A percentile compares a stretch with the other conserved stretches of the same genome.
Evolutionary conservation across 2,113 vertebrate genomes (phyloP).

Genomic region (Trematomus loennbergii): DNA sequence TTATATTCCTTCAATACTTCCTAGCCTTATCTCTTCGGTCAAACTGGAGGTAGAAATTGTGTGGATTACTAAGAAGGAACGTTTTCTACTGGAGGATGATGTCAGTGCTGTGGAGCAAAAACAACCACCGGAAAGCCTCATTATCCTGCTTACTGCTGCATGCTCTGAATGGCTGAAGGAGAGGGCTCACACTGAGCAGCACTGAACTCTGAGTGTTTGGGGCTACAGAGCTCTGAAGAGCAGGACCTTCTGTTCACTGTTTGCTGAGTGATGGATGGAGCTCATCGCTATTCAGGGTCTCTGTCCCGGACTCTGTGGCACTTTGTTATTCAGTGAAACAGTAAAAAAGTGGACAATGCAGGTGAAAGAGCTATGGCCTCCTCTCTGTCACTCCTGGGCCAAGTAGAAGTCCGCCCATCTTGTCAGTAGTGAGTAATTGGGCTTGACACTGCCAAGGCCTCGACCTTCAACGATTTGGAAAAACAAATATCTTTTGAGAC

Average conservation of each 20-base stretch:
- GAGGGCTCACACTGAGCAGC: slow-evolving; percentile 10
- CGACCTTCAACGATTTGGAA: slow-evolving; percentile 2
- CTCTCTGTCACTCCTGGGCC: slow-evolving; percentile 30
- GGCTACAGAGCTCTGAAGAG: slow-evolving; percentile 48
- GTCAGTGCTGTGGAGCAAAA: slow-evolving; percentile 42
- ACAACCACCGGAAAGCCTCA: slow-evolving; percentile 55
- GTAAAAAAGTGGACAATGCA: slow-evolving; percentile 46
- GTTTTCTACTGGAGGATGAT: slow-evolving; percentile 52
- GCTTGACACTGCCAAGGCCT: slow-evolving; percentile 42
- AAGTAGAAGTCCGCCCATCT: slow-evolving; percentile 38
- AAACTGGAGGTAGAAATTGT: not conserved
- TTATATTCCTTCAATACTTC: no score
- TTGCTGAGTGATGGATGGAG: slow-evolving; percentile 73
- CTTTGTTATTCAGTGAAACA: slow-evolving; percentile 49
- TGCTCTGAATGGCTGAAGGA: slow-evolving; percentile 42
- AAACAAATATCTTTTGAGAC: slow-evolving; percentile 15
- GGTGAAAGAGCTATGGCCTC: slow-evolving; percentile 43
- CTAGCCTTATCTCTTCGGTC: not conserved
- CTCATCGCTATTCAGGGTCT: slow-evolving; percentile 72
- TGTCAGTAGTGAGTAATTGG: slow-evolving; percentile 55
- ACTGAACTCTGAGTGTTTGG: slow-evolving; percentile 49
- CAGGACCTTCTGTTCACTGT: slow-evolving; percentile 51
- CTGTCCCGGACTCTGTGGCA: slow-evolving; percentile 21
- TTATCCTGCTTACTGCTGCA: slow-evolving; percentile 56
- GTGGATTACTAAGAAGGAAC: slow-evolving; percentile 46